These are phyloP conservation scores for Lagria hirta DNA, from an alignment of 2,888 invertebrate species.

Conservation along the genomic window DNA sequence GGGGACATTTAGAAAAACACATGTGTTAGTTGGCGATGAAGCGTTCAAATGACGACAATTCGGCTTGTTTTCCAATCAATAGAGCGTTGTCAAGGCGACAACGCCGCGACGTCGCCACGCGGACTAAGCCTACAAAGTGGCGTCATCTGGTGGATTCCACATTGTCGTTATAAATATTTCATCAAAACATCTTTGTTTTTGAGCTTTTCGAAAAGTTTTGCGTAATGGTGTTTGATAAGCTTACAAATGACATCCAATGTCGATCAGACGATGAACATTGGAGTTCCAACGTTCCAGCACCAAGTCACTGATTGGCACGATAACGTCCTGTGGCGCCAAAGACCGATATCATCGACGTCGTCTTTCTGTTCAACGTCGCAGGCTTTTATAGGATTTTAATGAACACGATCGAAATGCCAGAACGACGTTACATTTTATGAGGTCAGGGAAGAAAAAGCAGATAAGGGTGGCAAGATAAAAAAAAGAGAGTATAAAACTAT, in stretches of 20 bases:
- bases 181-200: too few relatives aligned
- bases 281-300: constrained; percentile 27
- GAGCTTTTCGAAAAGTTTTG: constrained; percentile 14
- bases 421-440: constrained; percentile 34
- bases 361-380: constrained; percentile 30
- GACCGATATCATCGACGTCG: constrained; percentile 45
- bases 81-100: constrained; percentile 45
- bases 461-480: neutral
- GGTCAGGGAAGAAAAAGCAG: constrained; percentile 7
- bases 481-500: constrained; percentile 6
- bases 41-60: constrained; percentile 40
- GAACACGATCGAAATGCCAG: constrained; percentile 41
- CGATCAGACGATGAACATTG: constrained; percentile 25
- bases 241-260: constrained; percentile 26
- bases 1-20: too few relatives aligned
- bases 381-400: constrained; percentile 49
- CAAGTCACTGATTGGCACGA: constrained; percentile 41
- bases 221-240: constrained; percentile 21
- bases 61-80: constrained; percentile 46
- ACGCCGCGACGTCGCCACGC: constrained; percentile 47
- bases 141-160: too few relatives aligned
- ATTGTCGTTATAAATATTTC: too few relatives aligned
- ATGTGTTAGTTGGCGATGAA: constrained; percentile 36
- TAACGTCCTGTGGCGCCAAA: constrained; percentile 45
- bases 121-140: constrained; percentile 45